These are phyloP conservation scores for Ceratosolen fusciceps DNA, from an alignment of 1,140 invertebrate genomes.

Conservation along the genomic window DNA sequence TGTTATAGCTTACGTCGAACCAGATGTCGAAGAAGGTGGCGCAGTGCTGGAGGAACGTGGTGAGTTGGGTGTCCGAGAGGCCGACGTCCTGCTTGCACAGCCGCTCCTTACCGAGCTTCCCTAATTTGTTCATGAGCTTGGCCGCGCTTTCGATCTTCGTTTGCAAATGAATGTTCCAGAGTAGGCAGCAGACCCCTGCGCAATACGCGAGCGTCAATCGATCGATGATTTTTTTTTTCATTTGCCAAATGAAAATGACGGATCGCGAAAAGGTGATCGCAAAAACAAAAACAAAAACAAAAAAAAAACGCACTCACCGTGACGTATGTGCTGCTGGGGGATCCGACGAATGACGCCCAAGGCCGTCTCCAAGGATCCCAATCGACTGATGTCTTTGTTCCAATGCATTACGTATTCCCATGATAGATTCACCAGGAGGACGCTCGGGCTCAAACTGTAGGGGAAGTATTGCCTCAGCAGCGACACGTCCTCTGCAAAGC, in stretches of 20 bases:
- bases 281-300: neutral
- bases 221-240: no score
- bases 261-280: slow-evolving; percentile 2
- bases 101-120: slow-evolving; percentile 88
- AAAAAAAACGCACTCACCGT: slow-evolving; percentile 69
- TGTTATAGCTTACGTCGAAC: slow-evolving; percentile 77
- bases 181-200: slow-evolving; percentile 81
- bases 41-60: slow-evolving; percentile 79
- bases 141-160: slow-evolving; percentile 81
- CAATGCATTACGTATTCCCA: slow-evolving; percentile 92
- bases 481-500: slow-evolving; percentile 60
- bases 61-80: slow-evolving; percentile 78
- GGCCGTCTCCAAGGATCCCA: slow-evolving; percentile 77
- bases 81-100: slow-evolving; percentile 83
- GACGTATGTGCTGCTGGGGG: slow-evolving; percentile 76
- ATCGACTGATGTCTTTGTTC: slow-evolving; percentile 82
- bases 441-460: slow-evolving; percentile 84
- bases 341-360: slow-evolving; percentile 73
- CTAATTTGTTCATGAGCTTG: slow-evolving; percentile 89
- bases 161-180: slow-evolving; percentile 90
- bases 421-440: slow-evolving; percentile 86
- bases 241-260: no score
- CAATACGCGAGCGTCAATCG: no score
- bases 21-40: slow-evolving; percentile 84
- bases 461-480: slow-evolving; percentile 84